Base-by-base conservation (phyloP, 2,888 invertebrate species). In the Xanthia togata region DNA sequence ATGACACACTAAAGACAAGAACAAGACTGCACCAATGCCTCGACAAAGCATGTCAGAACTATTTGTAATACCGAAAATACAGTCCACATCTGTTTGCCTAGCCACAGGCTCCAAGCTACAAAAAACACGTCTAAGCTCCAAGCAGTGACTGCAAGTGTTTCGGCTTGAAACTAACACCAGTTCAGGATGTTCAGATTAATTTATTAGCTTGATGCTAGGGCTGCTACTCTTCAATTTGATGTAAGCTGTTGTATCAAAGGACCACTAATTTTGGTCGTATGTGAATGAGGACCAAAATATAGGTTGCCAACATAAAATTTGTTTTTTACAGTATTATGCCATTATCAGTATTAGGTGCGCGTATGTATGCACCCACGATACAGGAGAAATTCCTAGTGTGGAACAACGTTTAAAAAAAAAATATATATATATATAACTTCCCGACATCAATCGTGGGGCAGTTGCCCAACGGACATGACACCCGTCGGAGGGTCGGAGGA, bases 111-210 rank as follows among this genome's bases (percentile, higher is more conserved):
- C 0, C 0, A 55, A 55, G 20, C 62, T 53, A 8, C 67, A 76
- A 59, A 73, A 50, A 23, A 59, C 44, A 72, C 12, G 57, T 53
- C 68, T 72, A 53, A 78, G 78, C 69, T 74, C 64, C 41, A 8
- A 47, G 53, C 23, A n/a, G 9, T 67, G 68, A 63, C 59, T 73
- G 60, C 47, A 78, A 79, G 63, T 84, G 84, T 82, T 84, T 82
- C 73, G 17, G 12, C 67, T 76, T 31, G 63, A 73, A 76, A 70
- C 79, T 82, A 76, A 82, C 73, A 62, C 84, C 70, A 26, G 38
- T 76, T 67, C 80, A 69, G 69, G 77, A 80, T 85, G 77, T 71
- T 70, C 12, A 80, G 70, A 85, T 84, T 84, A 82, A 82, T 80
- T 77, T 85, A 84, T 76, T 72, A 78, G 64, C 64, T 35, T 4